Percentiles rank a stretch among this genome's conserved stretches.
Conservation (phyloP, 2,888 invertebrate species). For the Endotricha flammealis region DNA sequence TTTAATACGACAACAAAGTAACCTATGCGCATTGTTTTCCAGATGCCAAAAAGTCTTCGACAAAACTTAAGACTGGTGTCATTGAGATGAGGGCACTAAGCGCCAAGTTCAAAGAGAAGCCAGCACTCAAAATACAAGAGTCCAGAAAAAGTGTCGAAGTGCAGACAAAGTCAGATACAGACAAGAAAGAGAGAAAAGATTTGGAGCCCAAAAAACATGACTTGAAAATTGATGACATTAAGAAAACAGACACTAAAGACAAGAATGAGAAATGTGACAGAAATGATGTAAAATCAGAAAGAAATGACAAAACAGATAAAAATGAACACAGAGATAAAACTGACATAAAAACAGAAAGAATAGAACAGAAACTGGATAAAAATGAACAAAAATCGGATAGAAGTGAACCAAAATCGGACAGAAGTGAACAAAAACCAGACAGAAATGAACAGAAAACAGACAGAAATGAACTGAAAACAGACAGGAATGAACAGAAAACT, state of each 20-base stretch:
- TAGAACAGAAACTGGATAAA: conserved; percentile 24
- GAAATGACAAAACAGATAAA: conserved; percentile 19
- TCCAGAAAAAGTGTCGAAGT: conserved; percentile 53
- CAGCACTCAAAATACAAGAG: conserved; percentile 48
- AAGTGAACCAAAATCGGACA: conserved; percentile 26
- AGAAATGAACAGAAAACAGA: conserved; percentile 22
- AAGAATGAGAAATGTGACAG: conserved; percentile 28
- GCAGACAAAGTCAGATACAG: conserved; percentile 36
- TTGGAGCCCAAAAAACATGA: too few species aligned
- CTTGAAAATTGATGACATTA: too few species aligned
- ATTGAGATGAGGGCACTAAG: conserved; percentile 73
- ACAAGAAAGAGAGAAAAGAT: conserved; percentile 31
- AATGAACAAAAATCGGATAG: conserved; percentile 27
- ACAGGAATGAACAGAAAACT: too few species aligned
- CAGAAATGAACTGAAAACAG: too few species aligned
- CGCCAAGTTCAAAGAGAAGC: conserved; percentile 61
- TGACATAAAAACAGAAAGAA: conserved; percentile 19
- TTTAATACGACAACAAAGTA: background rate
- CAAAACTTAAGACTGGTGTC: conserved; percentile 65
- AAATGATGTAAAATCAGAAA: conserved; percentile 19
- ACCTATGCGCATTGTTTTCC: conserved; percentile 24
- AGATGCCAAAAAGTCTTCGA: conserved; percentile 53
- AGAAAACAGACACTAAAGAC: conserved; percentile 17
- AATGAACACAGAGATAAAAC: conserved; percentile 26
- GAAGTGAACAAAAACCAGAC: conserved; percentile 25